Evolutionary conservation across 2,888 invertebrate genomes (phyloP).

Genomic region (Netelia virgata): DNA sequence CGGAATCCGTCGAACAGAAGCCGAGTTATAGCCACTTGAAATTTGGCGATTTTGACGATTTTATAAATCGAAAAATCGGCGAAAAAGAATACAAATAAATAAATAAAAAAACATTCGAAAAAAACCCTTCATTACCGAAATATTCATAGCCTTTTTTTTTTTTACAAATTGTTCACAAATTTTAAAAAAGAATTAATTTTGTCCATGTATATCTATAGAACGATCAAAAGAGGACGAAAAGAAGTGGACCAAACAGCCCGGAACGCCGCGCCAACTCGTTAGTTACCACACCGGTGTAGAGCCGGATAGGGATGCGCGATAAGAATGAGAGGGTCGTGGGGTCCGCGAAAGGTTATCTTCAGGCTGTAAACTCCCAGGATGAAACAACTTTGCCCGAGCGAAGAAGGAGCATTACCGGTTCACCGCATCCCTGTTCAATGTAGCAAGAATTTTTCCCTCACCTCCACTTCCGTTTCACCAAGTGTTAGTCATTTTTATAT

Average conservation of each 20-base stretch:
- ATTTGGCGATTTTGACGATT: too few relatives aligned
- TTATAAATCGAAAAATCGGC: too few relatives aligned
- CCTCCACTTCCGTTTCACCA: not conserved
- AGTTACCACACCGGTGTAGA: slow-evolving; percentile 77
- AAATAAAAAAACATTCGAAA: too few relatives aligned
- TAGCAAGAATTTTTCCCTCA: slow-evolving; percentile 7
- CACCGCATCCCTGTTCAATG: slow-evolving; percentile 12
- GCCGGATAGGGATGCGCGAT: slow-evolving; percentile 79
- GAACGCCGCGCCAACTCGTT: slow-evolving; percentile 78
- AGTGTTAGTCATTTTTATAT: not conserved
- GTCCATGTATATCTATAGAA: too few relatives aligned
- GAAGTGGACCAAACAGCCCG: slow-evolving; percentile 72
- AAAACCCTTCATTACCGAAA: too few relatives aligned
- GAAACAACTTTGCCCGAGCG: slow-evolving; percentile 77
- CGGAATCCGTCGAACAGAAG: too few relatives aligned
- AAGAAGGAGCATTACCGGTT: slow-evolving; percentile 58
- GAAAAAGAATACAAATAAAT: too few relatives aligned
- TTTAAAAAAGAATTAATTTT: too few relatives aligned
- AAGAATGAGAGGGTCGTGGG: slow-evolving; percentile 79
- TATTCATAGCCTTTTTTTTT: too few relatives aligned
- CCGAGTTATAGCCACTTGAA: too few relatives aligned
- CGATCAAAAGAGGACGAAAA: slow-evolving; percentile 1
- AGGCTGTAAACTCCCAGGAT: slow-evolving; percentile 80
- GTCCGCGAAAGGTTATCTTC: slow-evolving; percentile 79
- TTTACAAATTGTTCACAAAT: too few relatives aligned